Evolutionary conservation across 2,888 invertebrate species (phyloP).

Genomic region (Ectemnius cavifrons): DNA sequence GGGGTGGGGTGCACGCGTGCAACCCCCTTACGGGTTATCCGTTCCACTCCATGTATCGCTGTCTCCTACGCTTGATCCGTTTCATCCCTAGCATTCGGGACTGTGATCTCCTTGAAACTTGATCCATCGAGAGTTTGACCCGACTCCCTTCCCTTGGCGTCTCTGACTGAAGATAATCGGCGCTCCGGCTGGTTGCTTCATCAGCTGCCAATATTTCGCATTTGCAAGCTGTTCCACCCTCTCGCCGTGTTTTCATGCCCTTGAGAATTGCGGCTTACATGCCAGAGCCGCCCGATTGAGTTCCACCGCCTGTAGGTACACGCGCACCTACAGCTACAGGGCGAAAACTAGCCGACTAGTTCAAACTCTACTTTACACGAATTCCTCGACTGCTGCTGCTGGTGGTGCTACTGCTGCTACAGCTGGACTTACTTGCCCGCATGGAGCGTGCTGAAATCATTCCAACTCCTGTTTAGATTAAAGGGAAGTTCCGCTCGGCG

Average conservation of each 20-base stretch:
- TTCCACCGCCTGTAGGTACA: not conserved
- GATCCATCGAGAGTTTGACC: not conserved
- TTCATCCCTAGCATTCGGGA: not conserved
- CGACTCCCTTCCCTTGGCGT: not conserved
- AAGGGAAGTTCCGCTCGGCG: not conserved
- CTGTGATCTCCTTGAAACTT: not conserved
- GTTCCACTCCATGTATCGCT: not conserved
- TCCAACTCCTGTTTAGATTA: constrained; percentile 10
- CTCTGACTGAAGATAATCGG: not conserved
- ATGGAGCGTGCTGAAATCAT: not conserved
- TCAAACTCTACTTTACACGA: constrained; percentile 11
- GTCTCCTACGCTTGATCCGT: not conserved
- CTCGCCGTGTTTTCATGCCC: not conserved
- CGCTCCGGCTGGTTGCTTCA: not conserved
- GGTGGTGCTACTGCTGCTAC: not conserved
- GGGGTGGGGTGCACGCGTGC: constrained; percentile 18
- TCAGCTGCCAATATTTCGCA: not conserved
- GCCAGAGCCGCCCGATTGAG: not conserved
- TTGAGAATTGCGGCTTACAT: no score
- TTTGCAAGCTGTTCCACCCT: not conserved
- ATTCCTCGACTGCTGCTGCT: not conserved
- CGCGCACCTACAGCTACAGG: not conserved
- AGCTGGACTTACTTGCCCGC: not conserved
- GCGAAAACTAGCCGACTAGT: constrained; percentile 8
- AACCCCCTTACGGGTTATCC: not conserved